Evolutionary conservation across 2,888 invertebrate species (phyloP), one percentile per base, ranked within the genome.

Genomic region (Synergus gifuensis): DNA sequence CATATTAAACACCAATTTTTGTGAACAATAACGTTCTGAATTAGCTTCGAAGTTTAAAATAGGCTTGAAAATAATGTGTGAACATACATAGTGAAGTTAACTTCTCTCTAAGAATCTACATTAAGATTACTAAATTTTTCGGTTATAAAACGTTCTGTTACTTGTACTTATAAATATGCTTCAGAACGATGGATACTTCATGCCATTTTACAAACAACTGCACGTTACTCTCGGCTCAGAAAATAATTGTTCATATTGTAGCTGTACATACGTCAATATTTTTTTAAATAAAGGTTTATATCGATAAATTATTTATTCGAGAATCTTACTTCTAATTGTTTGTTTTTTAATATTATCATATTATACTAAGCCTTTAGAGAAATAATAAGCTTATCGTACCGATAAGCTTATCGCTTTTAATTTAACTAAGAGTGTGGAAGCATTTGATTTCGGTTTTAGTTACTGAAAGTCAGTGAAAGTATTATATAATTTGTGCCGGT

Each of bases 231-330:
- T 46, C 22, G 36, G 36, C 28, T 62, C 62, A 73, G 46, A 49
- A 69, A 81, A 81, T 76, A 60, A 82, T 77, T 78, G 58, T 76
- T 66, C 14, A 78, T 78, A 82, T 77, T 77, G 63, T 78, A 77
- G 67, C 81, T 79, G 69, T 62, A 79, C 73, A 79, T 82, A 82
- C 67, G 78, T 82, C 83, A 82, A 80, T 85, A 85, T 85, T 85
- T 85, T 85, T 84, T 78, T 84, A 81, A 85, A 85, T 84, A 85
- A 85, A 85, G 73, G 78, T 83, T 83, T 81, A 77, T 84, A 82
- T 82, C 79, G 66, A 82, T 79, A 73, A 73, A 66, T 66, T 44
- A 66, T 40, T 73, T 54, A 40, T 36, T 46, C 16, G 14, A 12
- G 14, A 18, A 49, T 49, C 16, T 69, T 69, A 49, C 46, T 69